Conservation (phyloP, 1,140 invertebrate genomes). For the Trichoplusia ni region DNA sequence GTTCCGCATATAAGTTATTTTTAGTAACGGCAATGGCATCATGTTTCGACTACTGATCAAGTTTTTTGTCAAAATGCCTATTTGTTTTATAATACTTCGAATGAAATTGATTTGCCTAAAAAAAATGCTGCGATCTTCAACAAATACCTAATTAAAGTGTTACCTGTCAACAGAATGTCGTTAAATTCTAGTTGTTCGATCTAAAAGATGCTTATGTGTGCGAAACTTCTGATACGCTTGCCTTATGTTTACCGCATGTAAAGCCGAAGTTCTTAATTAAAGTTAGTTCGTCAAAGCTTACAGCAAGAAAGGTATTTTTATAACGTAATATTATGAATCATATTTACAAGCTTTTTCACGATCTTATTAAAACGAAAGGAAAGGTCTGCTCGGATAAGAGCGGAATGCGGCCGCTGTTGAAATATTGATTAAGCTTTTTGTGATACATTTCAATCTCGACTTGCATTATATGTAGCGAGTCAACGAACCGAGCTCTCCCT, state of each 20-base stretch:
- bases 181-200: no score
- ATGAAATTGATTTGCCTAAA: no score
- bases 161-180: no score
- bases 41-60: not conserved
- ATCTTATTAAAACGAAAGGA: slow-evolving; percentile 72
- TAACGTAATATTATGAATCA: slow-evolving; percentile 18
- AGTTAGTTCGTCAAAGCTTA: no score
- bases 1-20: slow-evolving; percentile 13
- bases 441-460: slow-evolving; percentile 45
- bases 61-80: not conserved
- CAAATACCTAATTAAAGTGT: no score
- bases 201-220: no score
- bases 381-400: slow-evolving; percentile 53
- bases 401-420: slow-evolving; percentile 62
- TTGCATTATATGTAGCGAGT: slow-evolving; percentile 40
- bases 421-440: slow-evolving; percentile 68
- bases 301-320: slow-evolving; percentile 27
- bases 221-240: no score
- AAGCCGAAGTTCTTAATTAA: no score
- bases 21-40: slow-evolving; percentile 15
- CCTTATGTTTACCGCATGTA: no score
- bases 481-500: slow-evolving; percentile 37
- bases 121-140: no score
- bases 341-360: slow-evolving; percentile 59
- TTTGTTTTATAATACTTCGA: no score